phyloP scores from a whole-genome alignment of 2,113 vertebrate species.

The Heloderma charlesbogerti region DNA sequence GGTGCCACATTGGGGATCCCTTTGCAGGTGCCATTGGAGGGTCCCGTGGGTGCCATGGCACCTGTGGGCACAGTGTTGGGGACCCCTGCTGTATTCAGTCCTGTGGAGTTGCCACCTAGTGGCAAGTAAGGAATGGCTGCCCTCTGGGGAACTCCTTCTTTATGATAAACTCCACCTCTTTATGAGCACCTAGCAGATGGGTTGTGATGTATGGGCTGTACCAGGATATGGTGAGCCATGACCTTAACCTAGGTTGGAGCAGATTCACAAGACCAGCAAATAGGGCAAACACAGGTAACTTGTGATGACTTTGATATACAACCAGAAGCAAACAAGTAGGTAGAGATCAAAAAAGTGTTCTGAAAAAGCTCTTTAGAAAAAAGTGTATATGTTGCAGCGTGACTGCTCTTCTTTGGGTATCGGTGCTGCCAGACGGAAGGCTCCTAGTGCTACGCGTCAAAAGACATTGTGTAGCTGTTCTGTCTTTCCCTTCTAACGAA shows the following conservation, averaged over 20 bases:
- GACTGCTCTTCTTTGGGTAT: background rate
- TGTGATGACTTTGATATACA: background rate
- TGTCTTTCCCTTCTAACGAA: too few species aligned
- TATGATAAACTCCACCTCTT: background rate
- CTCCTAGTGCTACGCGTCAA: background rate
- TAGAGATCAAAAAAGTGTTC: background rate
- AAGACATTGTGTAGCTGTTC: background rate
- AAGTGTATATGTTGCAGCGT: background rate
- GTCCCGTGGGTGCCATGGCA: too few species aligned
- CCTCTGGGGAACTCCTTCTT: background rate
- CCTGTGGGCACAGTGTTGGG: too few species aligned
- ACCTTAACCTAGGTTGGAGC: background rate
- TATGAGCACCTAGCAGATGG: background rate
- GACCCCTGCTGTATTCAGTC: background rate
- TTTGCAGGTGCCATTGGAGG: too few species aligned
- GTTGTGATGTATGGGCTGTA: background rate
- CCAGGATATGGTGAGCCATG: background rate
- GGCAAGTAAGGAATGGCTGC: background rate
- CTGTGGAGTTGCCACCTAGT: background rate
- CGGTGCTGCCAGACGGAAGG: background rate
- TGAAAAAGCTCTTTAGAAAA: background rate
- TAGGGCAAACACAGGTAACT: background rate
- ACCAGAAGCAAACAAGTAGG: background rate
- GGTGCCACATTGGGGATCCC: too few species aligned
- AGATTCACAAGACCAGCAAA: background rate